Percentiles rank a stretch among this genome's conserved stretches.
These are phyloP conservation scores for Odontamblyopus lacepedii DNA, from an alignment of 2,797 vertebrate genomes.

Conservation along the genomic window DNA sequence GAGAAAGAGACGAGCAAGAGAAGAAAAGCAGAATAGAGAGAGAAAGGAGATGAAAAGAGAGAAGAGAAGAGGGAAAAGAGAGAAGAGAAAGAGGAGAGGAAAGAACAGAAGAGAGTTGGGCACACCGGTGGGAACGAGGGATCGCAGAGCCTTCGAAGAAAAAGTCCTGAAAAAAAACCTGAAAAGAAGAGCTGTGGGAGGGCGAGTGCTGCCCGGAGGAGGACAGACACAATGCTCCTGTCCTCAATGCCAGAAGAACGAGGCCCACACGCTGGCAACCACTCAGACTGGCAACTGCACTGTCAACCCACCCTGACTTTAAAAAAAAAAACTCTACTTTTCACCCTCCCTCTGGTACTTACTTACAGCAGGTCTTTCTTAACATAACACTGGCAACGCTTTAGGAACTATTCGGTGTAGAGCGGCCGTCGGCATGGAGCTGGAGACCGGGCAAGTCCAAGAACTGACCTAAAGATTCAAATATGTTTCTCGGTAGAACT, in stretches of 20 bases:
- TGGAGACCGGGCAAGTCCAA: no score
- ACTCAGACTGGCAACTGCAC: conserved; percentile 3
- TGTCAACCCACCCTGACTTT: conserved; percentile 10
- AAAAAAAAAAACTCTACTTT: neutral
- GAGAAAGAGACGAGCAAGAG: no score
- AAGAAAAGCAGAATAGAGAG: no score
- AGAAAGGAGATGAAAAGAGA: no score
- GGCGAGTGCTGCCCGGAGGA: conserved; percentile 7
- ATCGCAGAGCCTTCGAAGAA: neutral
- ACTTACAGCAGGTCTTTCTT: neutral
- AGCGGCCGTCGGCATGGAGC: no score
- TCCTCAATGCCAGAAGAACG: conserved; percentile 1
- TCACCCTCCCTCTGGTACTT: neutral
- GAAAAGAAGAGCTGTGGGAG: conserved; percentile 20
- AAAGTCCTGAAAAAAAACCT: neutral
- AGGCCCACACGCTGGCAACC: conserved; percentile 38
- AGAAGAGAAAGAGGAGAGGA: neutral
- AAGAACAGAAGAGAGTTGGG: neutral
- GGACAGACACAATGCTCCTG: conserved; percentile 28
- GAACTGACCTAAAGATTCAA: no score
- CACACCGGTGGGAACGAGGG: neutral
- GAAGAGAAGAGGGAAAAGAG: no score
- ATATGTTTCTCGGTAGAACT: no score
- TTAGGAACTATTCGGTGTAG: no score
- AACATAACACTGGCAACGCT: neutral